phyloP scores from a whole-genome alignment of 2,113 vertebrate species.

The Psophia crepitans region DNA sequence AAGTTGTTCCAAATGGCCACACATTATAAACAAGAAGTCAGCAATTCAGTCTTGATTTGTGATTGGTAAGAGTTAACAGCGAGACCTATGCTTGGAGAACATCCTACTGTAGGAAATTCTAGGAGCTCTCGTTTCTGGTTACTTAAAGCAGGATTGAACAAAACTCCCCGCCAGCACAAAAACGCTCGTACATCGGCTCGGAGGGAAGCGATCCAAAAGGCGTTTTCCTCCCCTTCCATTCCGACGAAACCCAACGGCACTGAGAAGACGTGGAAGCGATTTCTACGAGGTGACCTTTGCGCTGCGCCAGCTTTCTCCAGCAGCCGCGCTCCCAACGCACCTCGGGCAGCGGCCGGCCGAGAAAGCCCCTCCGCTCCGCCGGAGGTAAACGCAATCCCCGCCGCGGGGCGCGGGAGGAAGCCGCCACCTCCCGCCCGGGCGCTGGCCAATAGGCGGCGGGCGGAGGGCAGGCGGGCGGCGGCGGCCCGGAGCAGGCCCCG shows the following conservation, averaged over 20 bases:
- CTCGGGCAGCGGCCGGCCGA: neutral
- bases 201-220: neutral
- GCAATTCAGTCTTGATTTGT: too few species aligned
- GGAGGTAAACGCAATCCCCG: too few species aligned
- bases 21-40: neutral
- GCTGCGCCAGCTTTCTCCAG: neutral
- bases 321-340: neutral
- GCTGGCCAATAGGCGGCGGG: constrained; percentile 63
- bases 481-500: constrained; percentile 65
- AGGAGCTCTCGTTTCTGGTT: neutral
- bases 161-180: neutral
- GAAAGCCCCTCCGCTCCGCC: neutral
- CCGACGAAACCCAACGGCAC: neutral
- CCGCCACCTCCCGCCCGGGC: constrained; percentile 26
- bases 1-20: neutral
- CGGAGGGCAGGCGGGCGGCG: constrained; percentile 19
- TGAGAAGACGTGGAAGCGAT: neutral
- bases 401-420: constrained; percentile 8
- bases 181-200: accelerated
- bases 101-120: accelerated
- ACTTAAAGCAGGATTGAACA: neutral
- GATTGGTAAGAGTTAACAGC: neutral
- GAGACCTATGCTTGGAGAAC: neutral
- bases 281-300: neutral
- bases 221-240: neutral